A percentile compares a stretch with the other conserved stretches of the same genome.
Evolutionary conservation across 2,113 vertebrate species (phyloP).

Genomic region (Puma concolor): DNA sequence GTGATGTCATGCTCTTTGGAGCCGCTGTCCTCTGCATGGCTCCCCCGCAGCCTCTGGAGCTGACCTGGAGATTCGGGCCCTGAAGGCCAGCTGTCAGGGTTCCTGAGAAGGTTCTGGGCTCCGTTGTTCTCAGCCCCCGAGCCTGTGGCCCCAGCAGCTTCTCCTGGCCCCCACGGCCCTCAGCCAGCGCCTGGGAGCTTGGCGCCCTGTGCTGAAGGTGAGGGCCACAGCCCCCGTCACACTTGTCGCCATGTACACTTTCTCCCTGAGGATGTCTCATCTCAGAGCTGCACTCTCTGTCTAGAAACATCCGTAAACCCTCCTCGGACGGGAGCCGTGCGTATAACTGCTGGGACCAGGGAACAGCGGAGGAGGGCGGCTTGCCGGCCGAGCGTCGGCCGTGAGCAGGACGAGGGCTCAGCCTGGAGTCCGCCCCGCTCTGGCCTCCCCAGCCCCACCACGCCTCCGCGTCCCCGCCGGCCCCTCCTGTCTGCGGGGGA

Average conservation of each 20-base stretch:
- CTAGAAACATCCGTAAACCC: not conserved
- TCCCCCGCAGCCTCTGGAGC: not conserved
- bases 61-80: not conserved
- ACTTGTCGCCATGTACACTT: accelerated
- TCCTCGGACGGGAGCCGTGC: accelerated
- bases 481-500: not conserved
- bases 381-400: not conserved
- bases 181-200: too few species aligned
- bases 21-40: accelerated
- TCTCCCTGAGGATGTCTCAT: not conserved
- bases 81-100: not conserved
- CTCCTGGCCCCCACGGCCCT: not conserved
- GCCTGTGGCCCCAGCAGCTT: not conserved
- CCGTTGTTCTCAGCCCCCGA: not conserved
- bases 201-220: too few species aligned
- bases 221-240: too few species aligned
- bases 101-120: not conserved
- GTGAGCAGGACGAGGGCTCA: not conserved
- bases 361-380: conserved; percentile 68
- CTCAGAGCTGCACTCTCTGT: not conserved
- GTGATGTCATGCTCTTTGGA: not conserved
- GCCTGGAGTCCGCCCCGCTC: not conserved
- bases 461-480: not conserved
- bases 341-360: not conserved
- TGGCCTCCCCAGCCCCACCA: not conserved